These are phyloP conservation scores for Steatornis caripensis DNA, from an alignment of 2,113 vertebrate species.

Conservation along the genomic window DNA sequence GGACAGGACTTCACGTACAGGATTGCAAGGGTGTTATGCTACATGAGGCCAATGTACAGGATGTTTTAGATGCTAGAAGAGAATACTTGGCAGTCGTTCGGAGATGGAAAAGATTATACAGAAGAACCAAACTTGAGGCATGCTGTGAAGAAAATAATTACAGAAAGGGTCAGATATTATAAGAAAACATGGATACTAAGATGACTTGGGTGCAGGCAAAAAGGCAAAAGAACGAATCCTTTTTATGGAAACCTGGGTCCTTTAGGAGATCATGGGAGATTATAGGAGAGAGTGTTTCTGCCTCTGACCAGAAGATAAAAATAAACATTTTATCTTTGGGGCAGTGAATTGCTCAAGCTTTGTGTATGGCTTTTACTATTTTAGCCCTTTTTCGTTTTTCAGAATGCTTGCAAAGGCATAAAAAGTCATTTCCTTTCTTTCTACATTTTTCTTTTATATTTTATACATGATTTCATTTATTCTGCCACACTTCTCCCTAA, in stretches of 20 bases:
- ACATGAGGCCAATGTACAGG: not conserved
- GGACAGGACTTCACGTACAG: not conserved
- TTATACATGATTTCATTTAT: not conserved
- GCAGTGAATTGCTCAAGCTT: not conserved
- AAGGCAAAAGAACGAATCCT: not conserved
- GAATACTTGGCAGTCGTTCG: not conserved
- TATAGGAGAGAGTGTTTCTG: not conserved
- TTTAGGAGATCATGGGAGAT: not conserved
- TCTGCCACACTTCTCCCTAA: not conserved
- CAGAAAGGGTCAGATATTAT: not conserved
- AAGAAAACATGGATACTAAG: not conserved
- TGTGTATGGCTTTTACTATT: not conserved
- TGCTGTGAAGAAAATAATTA: not conserved
- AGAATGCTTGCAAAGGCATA: not conserved
- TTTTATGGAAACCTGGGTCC: not conserved
- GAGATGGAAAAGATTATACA: not conserved
- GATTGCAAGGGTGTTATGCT: not conserved
- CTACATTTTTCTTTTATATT: not conserved
- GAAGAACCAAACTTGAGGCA: not conserved
- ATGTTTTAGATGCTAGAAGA: not conserved
- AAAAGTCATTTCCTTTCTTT: not conserved
- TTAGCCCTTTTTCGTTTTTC: not conserved
- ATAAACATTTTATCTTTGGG: not conserved
- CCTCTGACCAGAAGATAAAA: not conserved
- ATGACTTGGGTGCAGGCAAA: not conserved